Evolutionary conservation across 2,888 invertebrate species (phyloP).

Genomic region (Chironomus tentans): DNA sequence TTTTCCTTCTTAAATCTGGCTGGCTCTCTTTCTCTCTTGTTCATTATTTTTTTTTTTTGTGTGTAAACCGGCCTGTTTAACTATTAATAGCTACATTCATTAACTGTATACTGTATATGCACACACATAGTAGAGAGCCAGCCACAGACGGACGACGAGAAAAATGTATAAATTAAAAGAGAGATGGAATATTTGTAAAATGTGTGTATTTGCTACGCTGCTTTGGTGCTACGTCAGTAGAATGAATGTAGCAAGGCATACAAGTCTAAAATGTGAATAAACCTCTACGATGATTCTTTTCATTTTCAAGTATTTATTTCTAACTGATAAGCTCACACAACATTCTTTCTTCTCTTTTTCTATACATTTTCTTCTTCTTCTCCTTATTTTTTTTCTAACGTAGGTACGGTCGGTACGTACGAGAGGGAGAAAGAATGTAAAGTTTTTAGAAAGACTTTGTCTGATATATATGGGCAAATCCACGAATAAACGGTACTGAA

Average conservation of each 20-base stretch:
- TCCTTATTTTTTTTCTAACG: too few relatives aligned
- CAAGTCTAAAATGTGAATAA: background rate
- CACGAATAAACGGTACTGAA: too few relatives aligned
- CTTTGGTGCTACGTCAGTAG: background rate
- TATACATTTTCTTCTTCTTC: background rate
- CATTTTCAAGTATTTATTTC: background rate
- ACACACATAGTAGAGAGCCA: background rate
- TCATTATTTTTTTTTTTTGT: background rate
- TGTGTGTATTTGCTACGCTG: background rate
- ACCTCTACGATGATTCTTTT: background rate
- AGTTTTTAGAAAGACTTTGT: background rate
- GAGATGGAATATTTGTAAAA: background rate
- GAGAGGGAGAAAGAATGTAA: too few relatives aligned
- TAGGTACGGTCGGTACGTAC: too few relatives aligned
- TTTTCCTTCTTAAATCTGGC: background rate
- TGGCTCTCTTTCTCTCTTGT: background rate
- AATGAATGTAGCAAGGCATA: background rate
- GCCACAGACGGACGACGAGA: background rate
- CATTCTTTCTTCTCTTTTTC: background rate
- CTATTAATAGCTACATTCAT: conserved; percentile 19
- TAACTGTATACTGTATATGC: conserved; percentile 19
- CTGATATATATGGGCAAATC: too few relatives aligned
- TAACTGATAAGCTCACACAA: background rate
- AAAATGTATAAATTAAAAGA: background rate
- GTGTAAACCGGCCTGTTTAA: conserved; percentile 23